Percentiles rank a stretch among this genome's conserved stretches.
phyloP scores from a whole-genome alignment of 1,140 invertebrate genomes.

The Antheraea mylitta region DNA sequence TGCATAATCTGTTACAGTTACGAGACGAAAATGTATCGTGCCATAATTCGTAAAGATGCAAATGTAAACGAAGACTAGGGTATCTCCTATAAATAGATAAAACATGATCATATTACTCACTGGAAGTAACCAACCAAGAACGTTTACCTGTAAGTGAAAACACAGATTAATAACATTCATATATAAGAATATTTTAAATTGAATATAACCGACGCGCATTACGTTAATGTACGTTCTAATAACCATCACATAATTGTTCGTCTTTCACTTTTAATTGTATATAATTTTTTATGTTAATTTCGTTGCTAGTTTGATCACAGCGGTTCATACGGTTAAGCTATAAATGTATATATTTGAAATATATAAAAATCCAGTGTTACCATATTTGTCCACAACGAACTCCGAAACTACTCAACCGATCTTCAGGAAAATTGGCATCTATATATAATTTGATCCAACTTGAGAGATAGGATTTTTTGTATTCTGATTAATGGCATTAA shows the following conservation, averaged over 20 bases:
- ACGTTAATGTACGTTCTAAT: not conserved
- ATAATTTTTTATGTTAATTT: not conserved
- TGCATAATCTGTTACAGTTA: too few species aligned
- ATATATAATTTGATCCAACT: too few species aligned
- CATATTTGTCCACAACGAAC: too few species aligned
- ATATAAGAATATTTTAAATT: not conserved
- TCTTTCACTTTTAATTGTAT: not conserved
- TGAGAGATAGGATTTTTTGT: too few species aligned
- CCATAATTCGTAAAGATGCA: too few species aligned
- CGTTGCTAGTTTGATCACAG: not conserved
- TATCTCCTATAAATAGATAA: too few species aligned
- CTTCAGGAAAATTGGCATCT: too few species aligned
- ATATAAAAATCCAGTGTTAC: too few species aligned
- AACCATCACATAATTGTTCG: not conserved
- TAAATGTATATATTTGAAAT: not conserved
- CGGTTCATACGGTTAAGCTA: not conserved
- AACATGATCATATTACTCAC: not conserved
- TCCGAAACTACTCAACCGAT: too few species aligned
- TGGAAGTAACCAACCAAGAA: not conserved
- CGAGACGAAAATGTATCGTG: too few species aligned
- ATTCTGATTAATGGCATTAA: too few species aligned
- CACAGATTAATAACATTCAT: not conserved
- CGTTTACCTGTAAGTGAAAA: constrained; percentile 2
- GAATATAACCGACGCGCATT: not conserved
- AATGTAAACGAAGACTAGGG: too few species aligned